Evolutionary conservation across 2,113 vertebrate genomes (phyloP).

Genomic region (Pleuronectes platessa): DNA sequence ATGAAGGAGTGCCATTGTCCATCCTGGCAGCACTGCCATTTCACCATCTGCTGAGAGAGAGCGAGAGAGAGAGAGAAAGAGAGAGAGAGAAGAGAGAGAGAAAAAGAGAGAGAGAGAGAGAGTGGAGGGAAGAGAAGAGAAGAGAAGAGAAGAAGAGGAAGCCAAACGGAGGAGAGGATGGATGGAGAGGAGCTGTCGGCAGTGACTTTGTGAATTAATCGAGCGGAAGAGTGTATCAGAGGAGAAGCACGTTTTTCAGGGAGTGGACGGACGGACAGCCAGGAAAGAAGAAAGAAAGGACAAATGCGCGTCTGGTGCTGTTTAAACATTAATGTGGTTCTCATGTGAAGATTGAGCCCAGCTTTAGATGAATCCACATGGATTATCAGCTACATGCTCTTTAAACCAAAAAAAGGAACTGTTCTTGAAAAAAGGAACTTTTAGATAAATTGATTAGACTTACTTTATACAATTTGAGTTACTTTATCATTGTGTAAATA

Average conservation of each 20-base stretch:
- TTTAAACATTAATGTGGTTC: conserved; percentile 68
- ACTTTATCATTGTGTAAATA: conserved; percentile 47
- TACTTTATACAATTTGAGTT: conserved; percentile 48
- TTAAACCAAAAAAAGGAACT: conserved; percentile 61
- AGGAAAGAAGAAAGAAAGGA: conserved; percentile 65
- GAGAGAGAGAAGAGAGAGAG: conserved; percentile 43
- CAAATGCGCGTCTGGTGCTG: conserved; percentile 57
- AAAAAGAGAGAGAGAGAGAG: conserved; percentile 44
- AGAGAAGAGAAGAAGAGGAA: conserved; percentile 65
- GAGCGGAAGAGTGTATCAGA: conserved; percentile 73
- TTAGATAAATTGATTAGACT: conserved; percentile 39
- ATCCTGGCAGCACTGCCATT: conserved; percentile 64
- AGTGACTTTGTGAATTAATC: conserved; percentile 83
- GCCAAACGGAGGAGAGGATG: conserved; percentile 66
- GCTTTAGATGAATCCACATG: conserved; percentile 54
- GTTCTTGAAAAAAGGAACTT: conserved; percentile 45
- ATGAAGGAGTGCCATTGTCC: conserved; percentile 77
- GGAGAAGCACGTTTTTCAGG: conserved; percentile 74
- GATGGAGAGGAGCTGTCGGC: conserved; percentile 69
- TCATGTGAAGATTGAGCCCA: conserved; percentile 48
- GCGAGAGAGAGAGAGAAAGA: conserved; percentile 46
- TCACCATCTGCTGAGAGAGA: conserved; percentile 74
- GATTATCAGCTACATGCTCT: conserved; percentile 67
- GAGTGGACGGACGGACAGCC: conserved; percentile 72
- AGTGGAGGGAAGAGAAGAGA: conserved; percentile 28